A percentile compares a stretch with the other conserved stretches of the same genome.
Evolutionary conservation across 2,113 vertebrate species (phyloP).

Genomic region (Eptesicus fuscus): DNA sequence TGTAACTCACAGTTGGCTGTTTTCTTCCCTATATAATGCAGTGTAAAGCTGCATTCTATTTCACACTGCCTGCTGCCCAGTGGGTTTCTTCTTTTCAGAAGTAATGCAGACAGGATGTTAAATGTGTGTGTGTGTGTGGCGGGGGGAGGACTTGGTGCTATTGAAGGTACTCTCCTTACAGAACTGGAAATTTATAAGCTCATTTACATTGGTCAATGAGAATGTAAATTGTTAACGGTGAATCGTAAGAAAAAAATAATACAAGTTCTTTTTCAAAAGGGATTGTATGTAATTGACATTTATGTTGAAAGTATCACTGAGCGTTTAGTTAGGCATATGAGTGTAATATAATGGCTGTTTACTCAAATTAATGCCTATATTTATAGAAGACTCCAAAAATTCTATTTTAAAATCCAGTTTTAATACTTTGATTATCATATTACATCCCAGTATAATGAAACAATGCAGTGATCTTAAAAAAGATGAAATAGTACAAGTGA

Average conservation of each 20-base stretch:
- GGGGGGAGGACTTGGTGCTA: no score
- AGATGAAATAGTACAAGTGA: not conserved
- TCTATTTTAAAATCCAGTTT: conserved; percentile 31
- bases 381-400: conserved; percentile 7
- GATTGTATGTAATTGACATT: not conserved
- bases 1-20: conserved; percentile 57
- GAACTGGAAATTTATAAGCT: not conserved
- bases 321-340: conserved; percentile 1
- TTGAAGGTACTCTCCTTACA: not conserved
- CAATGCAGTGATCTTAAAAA: not conserved
- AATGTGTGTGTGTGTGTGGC: not conserved
- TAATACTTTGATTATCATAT: conserved; percentile 26
- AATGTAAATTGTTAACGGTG: not conserved
- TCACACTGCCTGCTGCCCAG: conserved; percentile 30
- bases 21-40: conserved; percentile 51
- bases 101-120: not conserved
- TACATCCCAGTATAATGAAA: not conserved
- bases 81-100: conserved; percentile 58
- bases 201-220: not conserved
- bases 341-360: not conserved
- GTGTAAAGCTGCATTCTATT: conserved; percentile 44
- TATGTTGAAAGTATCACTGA: conserved; percentile 10
- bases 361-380: conserved; percentile 8
- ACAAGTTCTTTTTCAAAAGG: not conserved
- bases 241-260: not conserved